Evolutionary conservation across 2,888 invertebrate genomes (phyloP), one percentile per base, ranked within the genome.

Genomic region (Caenorhabditis sp.): DNA sequence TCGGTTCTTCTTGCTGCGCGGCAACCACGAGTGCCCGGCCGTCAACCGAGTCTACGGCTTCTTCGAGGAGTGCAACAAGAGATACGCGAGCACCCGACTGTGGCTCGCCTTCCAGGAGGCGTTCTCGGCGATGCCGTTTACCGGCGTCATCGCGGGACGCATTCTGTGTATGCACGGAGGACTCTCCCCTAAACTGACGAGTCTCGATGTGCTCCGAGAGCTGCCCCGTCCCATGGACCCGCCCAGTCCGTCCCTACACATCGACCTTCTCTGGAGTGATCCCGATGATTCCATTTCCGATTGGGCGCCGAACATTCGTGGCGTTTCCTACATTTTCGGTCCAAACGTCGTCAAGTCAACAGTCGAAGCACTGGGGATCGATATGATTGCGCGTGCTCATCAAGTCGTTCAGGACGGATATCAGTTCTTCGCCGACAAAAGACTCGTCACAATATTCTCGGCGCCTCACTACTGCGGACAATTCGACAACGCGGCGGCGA

Each of bases 401-500:
- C 86, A 86, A 90, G 90, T 91, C 41, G 91, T 92, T 11, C 91
- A 92, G 86, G 92, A 91, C 87, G 92, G 92, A n/a, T 92, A 92
- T 87, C 91, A 92, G 86, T 92, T 92, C 86, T 92, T 92, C 85
- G 84, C 84, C 13, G 80, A 85, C 46, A 82, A 83, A 37, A 83
- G 82, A 55, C 63, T 86, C 43, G 81, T 81, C 8, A 83, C 83
- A 8, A 83, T 83, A 26, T 84, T 83, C 71, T 83, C 83, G 22
- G 83, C 83, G 9, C 82, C 82, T 11, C 79, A 83, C 27, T 83
- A 83, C 65, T 83, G 83, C 39, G 81, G 83, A n/a, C 80, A 85
- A 37, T 86, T 86, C 59, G 84, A 85, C 58, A 86, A 85, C 37
- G 78, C 85, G 24, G 86, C 85, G 7, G 85, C 85, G 11, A 78